These are phyloP conservation scores for Helicolenus hilgendorfi DNA, from an alignment of 2,797 vertebrate genomes.

Conservation along the genomic window DNA sequence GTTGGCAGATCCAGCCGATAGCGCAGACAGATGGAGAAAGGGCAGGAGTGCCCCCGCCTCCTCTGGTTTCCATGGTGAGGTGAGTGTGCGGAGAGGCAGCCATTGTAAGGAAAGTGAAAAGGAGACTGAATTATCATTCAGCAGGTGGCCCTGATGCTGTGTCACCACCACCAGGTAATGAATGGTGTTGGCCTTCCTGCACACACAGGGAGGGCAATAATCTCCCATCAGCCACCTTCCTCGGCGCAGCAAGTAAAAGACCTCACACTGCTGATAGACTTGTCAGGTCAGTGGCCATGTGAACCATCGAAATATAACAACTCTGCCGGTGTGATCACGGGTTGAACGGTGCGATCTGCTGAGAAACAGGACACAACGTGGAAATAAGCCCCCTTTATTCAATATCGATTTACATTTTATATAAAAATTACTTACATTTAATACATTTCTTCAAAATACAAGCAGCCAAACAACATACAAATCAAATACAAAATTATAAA, in stretches of 20 bases:
- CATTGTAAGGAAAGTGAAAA: constrained; percentile 53
- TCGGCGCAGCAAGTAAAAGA: constrained; percentile 38
- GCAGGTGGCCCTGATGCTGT: constrained; percentile 33
- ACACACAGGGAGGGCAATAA: constrained; percentile 52
- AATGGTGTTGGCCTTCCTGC: constrained; percentile 49
- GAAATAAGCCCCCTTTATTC: constrained; percentile 93
- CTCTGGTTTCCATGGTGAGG: constrained; percentile 79
- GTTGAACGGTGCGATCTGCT: neutral
- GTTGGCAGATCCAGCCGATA: constrained; percentile 28
- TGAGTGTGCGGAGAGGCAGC: constrained; percentile 26
- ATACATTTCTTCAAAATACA: constrained; percentile 94
- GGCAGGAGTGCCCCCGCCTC: constrained; percentile 35
- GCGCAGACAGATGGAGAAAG: constrained; percentile 46
- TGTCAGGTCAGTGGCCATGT: constrained; percentile 42
- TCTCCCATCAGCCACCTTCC: constrained; percentile 56
- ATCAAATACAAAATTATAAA: constrained; percentile 95
- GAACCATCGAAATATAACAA: neutral
- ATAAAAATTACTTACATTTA: constrained; percentile 94
- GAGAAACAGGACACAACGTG: constrained; percentile 55
- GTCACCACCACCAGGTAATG: constrained; percentile 62
- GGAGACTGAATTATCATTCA: constrained; percentile 75
- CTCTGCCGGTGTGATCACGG: neutral
- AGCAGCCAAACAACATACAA: constrained; percentile 94
- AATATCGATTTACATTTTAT: constrained; percentile 92
- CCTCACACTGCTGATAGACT: constrained; percentile 47